Evolutionary conservation across 1,140 invertebrate genomes (phyloP), one percentile per base, ranked within the genome.

Genomic region (Gryllus bimaculatus): DNA sequence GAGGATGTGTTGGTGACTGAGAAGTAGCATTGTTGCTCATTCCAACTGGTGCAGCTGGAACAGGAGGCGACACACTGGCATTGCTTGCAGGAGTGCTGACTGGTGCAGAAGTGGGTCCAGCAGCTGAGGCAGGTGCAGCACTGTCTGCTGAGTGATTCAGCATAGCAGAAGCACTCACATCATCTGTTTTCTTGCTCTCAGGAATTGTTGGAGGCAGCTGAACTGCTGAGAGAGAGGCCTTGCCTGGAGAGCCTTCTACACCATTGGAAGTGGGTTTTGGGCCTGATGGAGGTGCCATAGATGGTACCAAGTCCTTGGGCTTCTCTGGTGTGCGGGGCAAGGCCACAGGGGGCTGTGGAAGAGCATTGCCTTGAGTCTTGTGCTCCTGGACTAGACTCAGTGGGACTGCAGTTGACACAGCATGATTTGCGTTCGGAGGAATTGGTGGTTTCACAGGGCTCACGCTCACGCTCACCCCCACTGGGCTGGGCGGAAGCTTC

Each of bases 341-440:
- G 8, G 21, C 47, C 13, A 48, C 26, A 48, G 79, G 75, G n/a
- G 26, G 49, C 76, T 54, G 48, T 8, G 47, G 75, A n/a, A 77
- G 21, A 20, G 47, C 79, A 76, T 47, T 47, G 49, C 75, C 76
- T 12, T 48, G 39, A 39, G 74, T 47, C 76, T 80, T 84, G 75
- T 87, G 87, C 75, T 87, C 86, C 77, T 87, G 86, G 8, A 87
- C 86, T 79, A 87, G 80, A 81, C 86, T 87, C 18, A 87, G 80
- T 0, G 86, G 86, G n/a, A 80, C 12, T 18, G 77, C n/a, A 18
- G 48, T 47, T 13, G 47, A n/a, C 26, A 77, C 10, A 26, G 79
- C 77, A 76, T 80, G 80, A 48, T 80, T 80, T 26, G 75, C 74
- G 48, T 48, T 78, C 0, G 74, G 80, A 8, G 48, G 47, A 54